Evolutionary conservation across 2,888 invertebrate species (phyloP).

Genomic region (Drosophila limbata): DNA sequence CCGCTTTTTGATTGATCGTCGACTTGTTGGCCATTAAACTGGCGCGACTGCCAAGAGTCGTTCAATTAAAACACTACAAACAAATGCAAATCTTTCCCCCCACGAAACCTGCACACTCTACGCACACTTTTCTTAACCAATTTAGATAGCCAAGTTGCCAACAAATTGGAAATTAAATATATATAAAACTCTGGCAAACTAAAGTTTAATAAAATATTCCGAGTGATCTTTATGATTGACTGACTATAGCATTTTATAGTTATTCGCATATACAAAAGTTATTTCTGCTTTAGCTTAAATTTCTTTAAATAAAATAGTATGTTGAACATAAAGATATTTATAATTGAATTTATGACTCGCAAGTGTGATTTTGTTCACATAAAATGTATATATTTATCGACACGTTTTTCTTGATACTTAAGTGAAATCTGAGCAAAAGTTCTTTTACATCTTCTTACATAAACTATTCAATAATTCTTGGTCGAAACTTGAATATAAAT

Average conservation of each 20-base stretch:
- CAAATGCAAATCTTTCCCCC: slow-evolving; percentile 5
- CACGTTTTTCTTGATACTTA: background rate
- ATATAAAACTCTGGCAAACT: background rate
- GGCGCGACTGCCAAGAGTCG: slow-evolving; percentile 58
- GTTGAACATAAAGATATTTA: background rate
- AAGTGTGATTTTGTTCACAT: background rate
- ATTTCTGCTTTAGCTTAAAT: background rate
- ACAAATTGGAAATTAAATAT: background rate
- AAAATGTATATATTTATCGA: background rate
- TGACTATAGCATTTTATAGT: background rate
- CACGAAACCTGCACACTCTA: slow-evolving; percentile 19
- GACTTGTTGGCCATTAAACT: slow-evolving; percentile 71
- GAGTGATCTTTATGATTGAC: background rate
- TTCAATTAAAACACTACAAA: slow-evolving; percentile 58
- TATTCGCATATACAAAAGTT: background rate
- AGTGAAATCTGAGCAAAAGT: background rate
- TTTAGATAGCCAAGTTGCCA: slow-evolving; percentile 6
- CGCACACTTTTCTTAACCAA: slow-evolving; percentile 3
- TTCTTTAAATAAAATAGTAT: background rate
- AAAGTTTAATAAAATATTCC: background rate
- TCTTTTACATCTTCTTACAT: background rate
- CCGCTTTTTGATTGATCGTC: slow-evolving; percentile 68
- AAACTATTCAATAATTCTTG: background rate
- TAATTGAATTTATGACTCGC: background rate
- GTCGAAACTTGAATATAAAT: background rate